These are phyloP conservation scores for Stichopus horrens DNA, from an alignment of 53 echinoderm and acorn worm genomes.

Conservation along the genomic window DNA sequence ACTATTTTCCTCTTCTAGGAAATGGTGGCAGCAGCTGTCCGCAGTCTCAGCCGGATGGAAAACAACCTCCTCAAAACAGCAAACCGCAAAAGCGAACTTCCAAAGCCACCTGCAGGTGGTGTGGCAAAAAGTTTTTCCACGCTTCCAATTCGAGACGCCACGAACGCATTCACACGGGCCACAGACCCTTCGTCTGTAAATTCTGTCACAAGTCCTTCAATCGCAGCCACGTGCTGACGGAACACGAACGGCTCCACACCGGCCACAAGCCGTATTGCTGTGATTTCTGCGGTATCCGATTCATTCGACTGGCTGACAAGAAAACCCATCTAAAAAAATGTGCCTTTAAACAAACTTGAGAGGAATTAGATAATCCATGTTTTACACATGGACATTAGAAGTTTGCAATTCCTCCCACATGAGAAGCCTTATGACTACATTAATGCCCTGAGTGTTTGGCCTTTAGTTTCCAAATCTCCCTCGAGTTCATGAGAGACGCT, in stretches of 20 bases:
- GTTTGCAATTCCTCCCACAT: too few relatives aligned
- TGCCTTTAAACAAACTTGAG: not conserved
- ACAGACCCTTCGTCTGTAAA: slow-evolving; percentile 17
- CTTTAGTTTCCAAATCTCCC: too few relatives aligned
- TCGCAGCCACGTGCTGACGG: not conserved
- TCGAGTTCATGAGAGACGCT: too few relatives aligned
- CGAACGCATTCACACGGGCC: slow-evolving; percentile 31
- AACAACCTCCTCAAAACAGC: not conserved
- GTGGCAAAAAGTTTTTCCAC: slow-evolving; percentile 16
- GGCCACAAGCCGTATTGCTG: slow-evolving; percentile 24
- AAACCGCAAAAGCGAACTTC: not conserved
- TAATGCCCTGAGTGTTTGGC: too few relatives aligned
- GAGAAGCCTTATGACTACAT: too few relatives aligned
- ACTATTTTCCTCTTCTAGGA: slow-evolving; percentile 7
- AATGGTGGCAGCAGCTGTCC: not conserved
- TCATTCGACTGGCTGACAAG: slow-evolving; percentile 14
- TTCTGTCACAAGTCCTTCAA: slow-evolving; percentile 3
- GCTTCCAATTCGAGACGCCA: slow-evolving; percentile 12
- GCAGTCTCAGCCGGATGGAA: not conserved
- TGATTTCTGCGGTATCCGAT: slow-evolving; percentile 6
- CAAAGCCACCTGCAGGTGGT: not conserved
- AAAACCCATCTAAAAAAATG: slow-evolving; percentile 8
- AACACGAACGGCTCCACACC: slow-evolving; percentile 8
- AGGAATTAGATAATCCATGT: too few relatives aligned
- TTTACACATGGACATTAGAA: too few relatives aligned